Evolutionary conservation across 92 coral and sea anemone genomes (phyloP), one percentile per base, ranked within the genome.

Genomic region (Heteractis magnifica): DNA sequence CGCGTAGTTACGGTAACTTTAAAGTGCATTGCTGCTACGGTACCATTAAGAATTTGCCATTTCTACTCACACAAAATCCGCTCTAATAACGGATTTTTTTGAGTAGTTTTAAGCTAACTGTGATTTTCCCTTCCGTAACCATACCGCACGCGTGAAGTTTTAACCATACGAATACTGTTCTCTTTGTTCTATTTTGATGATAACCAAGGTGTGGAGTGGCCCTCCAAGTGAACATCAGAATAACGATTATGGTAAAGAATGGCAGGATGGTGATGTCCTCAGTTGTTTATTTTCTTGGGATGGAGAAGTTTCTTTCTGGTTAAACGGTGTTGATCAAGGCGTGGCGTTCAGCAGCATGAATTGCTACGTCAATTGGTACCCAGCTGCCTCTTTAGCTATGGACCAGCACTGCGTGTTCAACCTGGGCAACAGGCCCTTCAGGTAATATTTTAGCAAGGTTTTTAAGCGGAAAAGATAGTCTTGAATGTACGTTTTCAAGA

Each of bases 381-480:
- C 99, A 8, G 98, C 95, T 21, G 98, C 90, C 5, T 97, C 99
- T 0, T 84, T 97, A 20, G 98, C 99, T 48, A 97, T 97, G 99
- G 98, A 94, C 73, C 99, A 97, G 65, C 96, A 94, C 83, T 97
- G 99, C 74, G 75, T 87, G 44, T 97, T 97, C 58, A 97, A 97
- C 88, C 94, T 97, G 81, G 99, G 99, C 34, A 87, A 83, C 49
- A 94, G 85, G 52, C 92, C 95, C 10, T 97, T 97, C 86, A 90
- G 98, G 99, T 96, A 87, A 76, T 18, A 52, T 18, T 16, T 18
- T 18, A 58, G 16, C 4, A 58, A 34, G 44, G 44, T 34, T 34
- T 34, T 34, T 34, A 2, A 53, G 9, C 58, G 13, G 13, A 2
- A 8, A 53, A 53, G 1, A 53, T 8, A 53, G 58, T 53, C 13